A percentile compares a stretch with the other conserved stretches of the same genome.
Conservation (phyloP, 2,888 invertebrate species). For the Scotopteryx bipunctaria region DNA sequence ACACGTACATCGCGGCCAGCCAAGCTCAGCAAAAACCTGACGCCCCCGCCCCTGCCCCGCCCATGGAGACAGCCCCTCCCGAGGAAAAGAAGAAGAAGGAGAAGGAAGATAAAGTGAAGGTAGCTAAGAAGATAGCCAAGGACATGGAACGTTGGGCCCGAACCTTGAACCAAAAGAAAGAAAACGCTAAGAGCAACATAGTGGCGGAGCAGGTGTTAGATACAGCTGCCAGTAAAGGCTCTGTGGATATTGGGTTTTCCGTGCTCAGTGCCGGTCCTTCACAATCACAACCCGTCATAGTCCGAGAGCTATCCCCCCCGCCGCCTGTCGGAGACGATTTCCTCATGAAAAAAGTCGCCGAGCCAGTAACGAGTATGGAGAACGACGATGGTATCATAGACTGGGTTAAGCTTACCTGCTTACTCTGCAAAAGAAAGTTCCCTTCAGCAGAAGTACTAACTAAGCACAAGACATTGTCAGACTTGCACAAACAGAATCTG, state of each 20-base stretch:
- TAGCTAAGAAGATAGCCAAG: constrained; percentile 98
- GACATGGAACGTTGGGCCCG: constrained; percentile 96
- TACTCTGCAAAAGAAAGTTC: constrained; percentile 97
- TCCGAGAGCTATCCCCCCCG: constrained; percentile 66
- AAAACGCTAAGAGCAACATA: constrained; percentile 79
- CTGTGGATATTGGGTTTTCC: constrained; percentile 96
- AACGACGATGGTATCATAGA: constrained; percentile 92
- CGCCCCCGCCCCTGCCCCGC: constrained; percentile 53
- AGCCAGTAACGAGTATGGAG: constrained; percentile 78
- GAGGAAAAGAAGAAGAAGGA: constrained; percentile 87
- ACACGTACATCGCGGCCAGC: constrained; percentile 84
- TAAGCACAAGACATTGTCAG: constrained; percentile 96
- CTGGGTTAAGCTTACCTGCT: constrained; percentile 94
- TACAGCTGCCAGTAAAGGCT: constrained; percentile 85
- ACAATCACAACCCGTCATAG: constrained; percentile 41
- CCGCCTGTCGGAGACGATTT: constrained; percentile 63
- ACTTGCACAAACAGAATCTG: constrained; percentile 96
- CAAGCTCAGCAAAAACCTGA: constrained; percentile 66
- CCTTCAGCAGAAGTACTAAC: constrained; percentile 93
- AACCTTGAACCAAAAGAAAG: constrained; percentile 97
- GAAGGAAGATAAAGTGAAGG: constrained; percentile 97
- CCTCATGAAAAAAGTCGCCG: constrained; percentile 69
- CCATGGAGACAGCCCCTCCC: constrained; percentile 61
- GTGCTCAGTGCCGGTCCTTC: constrained; percentile 90
- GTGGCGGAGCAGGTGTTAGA: constrained; percentile 76